Base-by-base conservation (phyloP, 1,140 invertebrate species). In the Procambarus virginalis region DNA sequence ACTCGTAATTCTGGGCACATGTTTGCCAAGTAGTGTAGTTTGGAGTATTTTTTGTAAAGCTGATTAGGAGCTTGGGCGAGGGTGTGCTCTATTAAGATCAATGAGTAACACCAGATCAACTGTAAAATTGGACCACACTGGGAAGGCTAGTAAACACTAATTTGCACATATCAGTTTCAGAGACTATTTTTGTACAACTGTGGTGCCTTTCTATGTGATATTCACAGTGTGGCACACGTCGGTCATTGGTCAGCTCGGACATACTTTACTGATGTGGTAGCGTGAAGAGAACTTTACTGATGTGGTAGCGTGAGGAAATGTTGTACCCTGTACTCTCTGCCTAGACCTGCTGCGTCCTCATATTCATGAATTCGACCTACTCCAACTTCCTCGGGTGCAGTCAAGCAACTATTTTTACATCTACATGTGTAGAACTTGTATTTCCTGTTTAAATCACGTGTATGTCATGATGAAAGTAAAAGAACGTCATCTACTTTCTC, bases 121-220 rank as follows among this genome's bases (percentile, higher is more conserved):
- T 84, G 82, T 46, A 78, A 89, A 89, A 89, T 89, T 89, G 88
- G 88, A 89, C 88, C 88, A 89, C 88, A 89, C 88, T 89, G 88
- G 88, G 88, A 89, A 89, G 88, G 88, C 88, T 89, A 91, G 89
- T 91, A 91, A 91, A 86, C 84, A 86, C 84, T 86, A 91, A 91
- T 91, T 86, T 91, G 84, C 89, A 92, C 91, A 92, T 92, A 92
- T 92, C 91, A 92, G 89, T 92, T 92, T 87, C 86, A 92, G 91
- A 92, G 87, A 85, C 89, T 92, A 92, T 92, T 92, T 92, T 92
- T 92, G 91, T 92, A 92, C 85, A 92, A 92, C 91, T 92, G 90
- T 92, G 89, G 91, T 92, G 91, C 91, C 91, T 92, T 92, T 87
- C 91, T 92, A 92, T 92, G 91, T 92, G 91, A 92, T 92, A 92